Evolutionary conservation across 1,140 invertebrate genomes (phyloP).

Genomic region (Mylabris phalerata): DNA sequence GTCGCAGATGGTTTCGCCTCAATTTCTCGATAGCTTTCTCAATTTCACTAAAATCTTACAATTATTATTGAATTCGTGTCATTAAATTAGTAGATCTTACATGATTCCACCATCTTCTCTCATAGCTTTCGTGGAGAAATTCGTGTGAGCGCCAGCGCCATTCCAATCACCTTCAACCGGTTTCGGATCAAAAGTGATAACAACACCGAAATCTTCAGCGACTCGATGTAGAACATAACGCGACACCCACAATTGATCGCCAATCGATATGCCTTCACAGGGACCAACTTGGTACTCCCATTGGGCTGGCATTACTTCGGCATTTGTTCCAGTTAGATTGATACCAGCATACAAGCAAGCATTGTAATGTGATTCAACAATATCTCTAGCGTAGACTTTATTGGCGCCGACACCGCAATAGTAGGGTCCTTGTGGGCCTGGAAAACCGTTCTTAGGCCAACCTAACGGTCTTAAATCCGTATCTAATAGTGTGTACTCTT

Average conservation of each 20-base stretch:
- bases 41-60: constrained; percentile 53
- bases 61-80: no score
- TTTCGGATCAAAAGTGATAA: constrained; percentile 80
- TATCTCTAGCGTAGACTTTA: constrained; percentile 87
- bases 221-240: constrained; percentile 78
- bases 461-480: constrained; percentile 85
- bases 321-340: constrained; percentile 84
- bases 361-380: constrained; percentile 81
- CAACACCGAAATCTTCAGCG: constrained; percentile 86
- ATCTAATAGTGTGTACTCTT: constrained; percentile 91
- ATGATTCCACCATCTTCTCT: constrained; percentile 69
- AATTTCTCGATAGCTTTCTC: constrained; percentile 77
- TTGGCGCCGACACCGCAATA: constrained; percentile 95
- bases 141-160: constrained; percentile 84
- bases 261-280: constrained; percentile 72
- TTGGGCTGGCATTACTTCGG: constrained; percentile 87
- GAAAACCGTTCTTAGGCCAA: constrained; percentile 92
- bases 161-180: constrained; percentile 83
- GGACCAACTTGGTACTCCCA: constrained; percentile 60
- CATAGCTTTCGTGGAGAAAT: constrained; percentile 88
- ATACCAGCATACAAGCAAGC: constrained; percentile 86
- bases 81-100: constrained; percentile 24
- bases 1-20: constrained; percentile 71
- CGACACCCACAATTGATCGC: constrained; percentile 88
- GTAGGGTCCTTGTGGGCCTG: constrained; percentile 87